These are phyloP conservation scores for Berghia stephanieae DNA, from an alignment of 1,140 invertebrate species.

Conservation along the genomic window DNA sequence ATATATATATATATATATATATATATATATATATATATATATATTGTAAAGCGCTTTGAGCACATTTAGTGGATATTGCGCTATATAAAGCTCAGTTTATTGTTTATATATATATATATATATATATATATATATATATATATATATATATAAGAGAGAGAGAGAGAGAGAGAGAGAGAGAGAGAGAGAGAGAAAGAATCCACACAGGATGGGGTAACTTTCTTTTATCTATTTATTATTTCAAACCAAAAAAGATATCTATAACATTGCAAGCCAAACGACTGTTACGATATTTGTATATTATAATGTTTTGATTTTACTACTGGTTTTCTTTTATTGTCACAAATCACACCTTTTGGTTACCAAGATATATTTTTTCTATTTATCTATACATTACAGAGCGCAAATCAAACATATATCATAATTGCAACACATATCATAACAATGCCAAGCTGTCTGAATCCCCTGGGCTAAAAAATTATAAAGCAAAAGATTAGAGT, in stretches of 20 bases:
- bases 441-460: too few relatives aligned
- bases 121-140: conserved; percentile 24
- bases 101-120: conserved; percentile 8
- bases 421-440: too few relatives aligned
- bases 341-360: background rate
- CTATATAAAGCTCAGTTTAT: background rate
- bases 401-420: too few relatives aligned
- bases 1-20: background rate
- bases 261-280: too few relatives aligned
- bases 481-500: too few relatives aligned
- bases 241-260: background rate
- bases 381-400: too few relatives aligned
- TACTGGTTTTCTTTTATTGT: background rate
- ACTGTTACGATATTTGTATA: too few relatives aligned
- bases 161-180: background rate
- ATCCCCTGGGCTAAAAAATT: too few relatives aligned
- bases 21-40: background rate
- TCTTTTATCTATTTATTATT: background rate
- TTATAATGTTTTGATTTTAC: background rate
- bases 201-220: background rate
- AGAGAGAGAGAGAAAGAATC: background rate
- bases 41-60: background rate
- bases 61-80: too few relatives aligned
- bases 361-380: too few relatives aligned
- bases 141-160: conserved; percentile 11